These are phyloP conservation scores for Poecilia latipinna DNA, from an alignment of 2,113 vertebrate genomes.

Conservation along the genomic window DNA sequence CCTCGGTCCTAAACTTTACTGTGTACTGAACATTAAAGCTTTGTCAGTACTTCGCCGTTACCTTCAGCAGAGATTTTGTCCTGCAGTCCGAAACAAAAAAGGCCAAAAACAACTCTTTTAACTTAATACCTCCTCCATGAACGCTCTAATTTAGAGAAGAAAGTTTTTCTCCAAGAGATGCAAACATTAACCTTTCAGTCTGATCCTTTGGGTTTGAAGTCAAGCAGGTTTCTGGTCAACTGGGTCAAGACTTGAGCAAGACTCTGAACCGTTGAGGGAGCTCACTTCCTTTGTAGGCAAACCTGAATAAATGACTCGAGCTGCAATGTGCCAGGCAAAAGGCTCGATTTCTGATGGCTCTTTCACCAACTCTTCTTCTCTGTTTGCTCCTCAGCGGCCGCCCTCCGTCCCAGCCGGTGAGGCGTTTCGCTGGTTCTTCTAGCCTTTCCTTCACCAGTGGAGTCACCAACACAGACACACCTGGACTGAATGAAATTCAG, in stretches of 20 bases:
- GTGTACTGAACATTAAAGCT: conserved; percentile 21
- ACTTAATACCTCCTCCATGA: background rate
- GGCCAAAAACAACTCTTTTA: background rate
- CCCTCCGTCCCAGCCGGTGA: conserved; percentile 72
- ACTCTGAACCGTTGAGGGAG: background rate
- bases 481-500: background rate
- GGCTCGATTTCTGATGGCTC: background rate
- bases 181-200: background rate
- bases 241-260: background rate
- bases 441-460: conserved; percentile 10
- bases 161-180: too few relatives aligned
- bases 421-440: conserved; percentile 79
- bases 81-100: background rate
- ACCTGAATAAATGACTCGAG: background rate
- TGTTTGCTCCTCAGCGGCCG: conserved; percentile 55
- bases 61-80: background rate
- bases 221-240: background rate
- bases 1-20: conserved; percentile 31
- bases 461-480: conserved; percentile 9
- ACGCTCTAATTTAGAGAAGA: too few relatives aligned
- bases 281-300: background rate
- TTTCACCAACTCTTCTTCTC: background rate
- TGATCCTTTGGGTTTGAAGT: too few relatives aligned
- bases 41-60: background rate
- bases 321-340: background rate